These are phyloP conservation scores for Oostethus manadensis DNA, from an alignment of 2,113 vertebrate genomes.

Conservation along the genomic window DNA sequence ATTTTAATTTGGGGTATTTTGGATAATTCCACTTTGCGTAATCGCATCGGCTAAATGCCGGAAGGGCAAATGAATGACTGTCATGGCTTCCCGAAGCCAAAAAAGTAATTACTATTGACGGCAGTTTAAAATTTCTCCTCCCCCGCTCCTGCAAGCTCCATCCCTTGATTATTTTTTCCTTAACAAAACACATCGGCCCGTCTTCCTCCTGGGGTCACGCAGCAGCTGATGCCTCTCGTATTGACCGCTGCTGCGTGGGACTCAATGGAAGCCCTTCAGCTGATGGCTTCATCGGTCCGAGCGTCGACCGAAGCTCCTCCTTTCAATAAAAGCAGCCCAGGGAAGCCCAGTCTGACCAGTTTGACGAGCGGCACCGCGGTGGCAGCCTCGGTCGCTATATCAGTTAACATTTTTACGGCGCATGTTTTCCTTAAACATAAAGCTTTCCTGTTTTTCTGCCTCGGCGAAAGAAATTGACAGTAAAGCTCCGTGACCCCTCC, in stretches of 20 bases:
- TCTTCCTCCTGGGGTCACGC: conserved; percentile 15
- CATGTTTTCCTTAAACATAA: too few relatives aligned
- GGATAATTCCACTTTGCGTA: conserved; percentile 10
- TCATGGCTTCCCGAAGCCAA: conserved; percentile 41
- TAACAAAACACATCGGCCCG: conserved; percentile 13
- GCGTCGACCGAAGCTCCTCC: conserved; percentile 56
- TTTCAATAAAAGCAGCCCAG: conserved; percentile 28
- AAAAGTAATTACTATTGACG: conserved; percentile 61
- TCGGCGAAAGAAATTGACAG: conserved; percentile 13
- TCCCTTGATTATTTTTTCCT: background rate
- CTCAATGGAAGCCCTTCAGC: conserved; percentile 49
- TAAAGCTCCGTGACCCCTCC: conserved; percentile 20
- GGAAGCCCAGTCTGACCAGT: background rate
- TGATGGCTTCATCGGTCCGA: conserved; percentile 63
- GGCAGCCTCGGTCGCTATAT: background rate
- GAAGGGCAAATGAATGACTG: conserved; percentile 30
- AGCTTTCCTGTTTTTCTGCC: background rate
- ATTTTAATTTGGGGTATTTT: too few relatives aligned
- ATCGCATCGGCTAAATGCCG: conserved; percentile 14
- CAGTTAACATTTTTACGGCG: background rate
- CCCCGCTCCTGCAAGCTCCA: conserved; percentile 1
- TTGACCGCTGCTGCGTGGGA: conserved; percentile 50
- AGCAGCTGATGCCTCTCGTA: conserved; percentile 56
- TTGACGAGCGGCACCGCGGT: background rate
- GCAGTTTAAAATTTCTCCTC: conserved; percentile 19